Evolutionary conservation across 2,888 invertebrate genomes (phyloP).

Genomic region (Teinopalpus imperialis): DNA sequence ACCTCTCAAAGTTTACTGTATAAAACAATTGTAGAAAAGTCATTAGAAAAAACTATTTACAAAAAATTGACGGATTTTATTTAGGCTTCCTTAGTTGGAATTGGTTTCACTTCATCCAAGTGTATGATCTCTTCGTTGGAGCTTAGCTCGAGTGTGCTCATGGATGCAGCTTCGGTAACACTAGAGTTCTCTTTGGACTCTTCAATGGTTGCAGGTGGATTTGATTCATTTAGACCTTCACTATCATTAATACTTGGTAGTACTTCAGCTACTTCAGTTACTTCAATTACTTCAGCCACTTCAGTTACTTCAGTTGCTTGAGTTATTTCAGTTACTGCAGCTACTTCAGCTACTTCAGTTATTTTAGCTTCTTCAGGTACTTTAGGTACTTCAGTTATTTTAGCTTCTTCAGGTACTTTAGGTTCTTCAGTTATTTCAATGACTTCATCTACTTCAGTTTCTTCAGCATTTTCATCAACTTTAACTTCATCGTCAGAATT

Average conservation of each 20-base stretch:
- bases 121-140: slow-evolving; percentile 11
- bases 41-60: slow-evolving; percentile 29
- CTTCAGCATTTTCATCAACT: slow-evolving; percentile 34
- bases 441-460: slow-evolving; percentile 44
- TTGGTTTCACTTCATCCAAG: slow-evolving; percentile 43
- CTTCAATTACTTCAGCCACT: no score
- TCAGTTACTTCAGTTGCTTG: no score
- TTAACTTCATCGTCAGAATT: slow-evolving; percentile 52
- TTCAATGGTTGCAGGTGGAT: slow-evolving; percentile 4
- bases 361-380: slow-evolving; percentile 40
- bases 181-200: slow-evolving; percentile 13
- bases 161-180: slow-evolving; percentile 7
- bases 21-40: slow-evolving; percentile 33
- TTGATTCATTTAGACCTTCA: not conserved
- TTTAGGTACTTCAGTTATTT: no score
- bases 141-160: not conserved
- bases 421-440: slow-evolving; percentile 39
- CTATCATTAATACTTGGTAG: slow-evolving; percentile 33
- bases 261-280: slow-evolving; percentile 33
- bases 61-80: slow-evolving; percentile 28
- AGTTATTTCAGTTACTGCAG: slow-evolving; percentile 37
- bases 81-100: slow-evolving; percentile 34
- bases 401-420: not conserved
- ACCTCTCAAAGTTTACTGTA: slow-evolving; percentile 4
- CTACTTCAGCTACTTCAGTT: slow-evolving; percentile 38